Evolutionary conservation across 2,888 invertebrate genomes (phyloP).

Genomic region (Pollenia griseotomentosa): DNA sequence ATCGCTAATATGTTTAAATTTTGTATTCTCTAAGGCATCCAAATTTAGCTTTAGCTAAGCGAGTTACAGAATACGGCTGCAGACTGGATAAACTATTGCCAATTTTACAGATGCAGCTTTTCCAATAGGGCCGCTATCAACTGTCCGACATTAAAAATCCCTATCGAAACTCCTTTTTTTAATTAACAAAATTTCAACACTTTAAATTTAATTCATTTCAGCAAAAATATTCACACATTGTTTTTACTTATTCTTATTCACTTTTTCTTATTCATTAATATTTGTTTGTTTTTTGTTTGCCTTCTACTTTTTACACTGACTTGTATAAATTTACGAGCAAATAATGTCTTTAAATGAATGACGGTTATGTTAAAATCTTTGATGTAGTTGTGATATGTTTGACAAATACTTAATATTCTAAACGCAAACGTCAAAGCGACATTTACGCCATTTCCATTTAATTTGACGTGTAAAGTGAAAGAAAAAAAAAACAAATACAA

Average conservation of each 20-base stretch:
- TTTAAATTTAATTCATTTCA: not conserved
- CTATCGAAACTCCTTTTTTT: no score
- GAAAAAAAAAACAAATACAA: slow-evolving; percentile 28
- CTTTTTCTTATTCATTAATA: not conserved
- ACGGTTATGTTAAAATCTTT: slow-evolving; percentile 46
- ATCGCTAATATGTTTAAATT: no score
- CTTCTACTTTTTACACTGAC: slow-evolving; percentile 14
- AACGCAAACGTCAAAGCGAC: slow-evolving; percentile 80
- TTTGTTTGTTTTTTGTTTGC: not conserved
- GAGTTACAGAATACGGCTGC: no score
- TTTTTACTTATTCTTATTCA: not conserved
- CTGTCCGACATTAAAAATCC: no score
- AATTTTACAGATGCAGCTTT: no score
- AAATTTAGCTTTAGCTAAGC: no score
- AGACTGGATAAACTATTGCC: no score
- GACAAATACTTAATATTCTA: slow-evolving; percentile 75
- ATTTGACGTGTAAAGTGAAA: slow-evolving; percentile 56
- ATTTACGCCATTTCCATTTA: slow-evolving; percentile 77
- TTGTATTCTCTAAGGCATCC: no score
- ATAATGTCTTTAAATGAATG: slow-evolving; percentile 46
- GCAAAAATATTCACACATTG: not conserved
- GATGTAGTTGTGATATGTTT: slow-evolving; percentile 46
- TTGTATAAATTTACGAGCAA: slow-evolving; percentile 28
- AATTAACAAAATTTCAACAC: not conserved
- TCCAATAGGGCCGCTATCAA: no score